These are phyloP conservation scores for Desoria tigrina DNA, from an alignment of 2,888 invertebrate species.

Conservation along the genomic window DNA sequence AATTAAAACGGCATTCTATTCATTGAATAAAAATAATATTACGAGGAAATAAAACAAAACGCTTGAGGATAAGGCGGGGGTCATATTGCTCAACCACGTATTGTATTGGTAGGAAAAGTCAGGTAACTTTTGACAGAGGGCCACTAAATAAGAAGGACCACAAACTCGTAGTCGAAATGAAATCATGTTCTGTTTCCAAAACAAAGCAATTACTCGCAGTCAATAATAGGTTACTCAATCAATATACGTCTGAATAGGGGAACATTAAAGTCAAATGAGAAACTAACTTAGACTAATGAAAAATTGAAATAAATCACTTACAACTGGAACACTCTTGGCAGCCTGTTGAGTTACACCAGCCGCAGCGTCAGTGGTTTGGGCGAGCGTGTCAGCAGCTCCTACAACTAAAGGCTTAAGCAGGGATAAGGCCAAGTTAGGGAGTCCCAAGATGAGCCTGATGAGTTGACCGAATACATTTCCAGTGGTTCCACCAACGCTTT, in stretches of 20 bases:
- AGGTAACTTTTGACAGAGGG: no score
- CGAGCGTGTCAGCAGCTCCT: constrained; percentile 54
- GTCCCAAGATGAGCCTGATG: constrained; percentile 52
- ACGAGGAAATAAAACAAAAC: no score
- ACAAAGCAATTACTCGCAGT: no score
- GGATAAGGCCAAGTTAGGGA: constrained; percentile 52
- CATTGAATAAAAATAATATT: constrained; percentile 2
- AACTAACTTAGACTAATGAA: no score
- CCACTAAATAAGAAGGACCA: no score
- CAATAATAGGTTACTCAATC: no score
- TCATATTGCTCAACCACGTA: no score
- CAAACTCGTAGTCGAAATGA: no score
- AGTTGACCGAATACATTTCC: constrained; percentile 54
- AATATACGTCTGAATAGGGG: no score
- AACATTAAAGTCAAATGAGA: no score
- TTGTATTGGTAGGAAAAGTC: no score
- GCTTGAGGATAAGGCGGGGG: no score
- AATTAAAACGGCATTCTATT: background rate
- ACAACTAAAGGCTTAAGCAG: constrained; percentile 53
- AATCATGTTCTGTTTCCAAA: background rate
- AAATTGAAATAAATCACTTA: constrained; percentile 43
- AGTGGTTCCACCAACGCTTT: constrained; percentile 54
- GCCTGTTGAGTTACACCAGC: constrained; percentile 54
- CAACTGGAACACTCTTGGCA: constrained; percentile 54
- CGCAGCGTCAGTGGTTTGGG: constrained; percentile 54